These are phyloP conservation scores for Trichopoda pennipes DNA, from an alignment of 2,888 invertebrate species.

Conservation along the genomic window DNA sequence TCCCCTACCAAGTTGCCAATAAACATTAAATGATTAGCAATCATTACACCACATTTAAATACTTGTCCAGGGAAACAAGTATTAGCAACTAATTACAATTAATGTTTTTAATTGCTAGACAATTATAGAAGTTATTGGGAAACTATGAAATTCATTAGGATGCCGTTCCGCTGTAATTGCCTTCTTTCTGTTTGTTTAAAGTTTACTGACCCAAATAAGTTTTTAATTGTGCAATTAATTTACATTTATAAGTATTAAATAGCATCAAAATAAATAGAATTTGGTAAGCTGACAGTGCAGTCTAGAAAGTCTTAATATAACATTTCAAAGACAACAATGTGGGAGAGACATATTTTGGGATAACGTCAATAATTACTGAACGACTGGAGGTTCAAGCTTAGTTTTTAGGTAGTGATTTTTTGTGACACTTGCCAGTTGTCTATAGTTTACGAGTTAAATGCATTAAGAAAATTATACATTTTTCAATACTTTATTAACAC, in stretches of 20 bases:
- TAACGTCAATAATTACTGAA: too few relatives aligned
- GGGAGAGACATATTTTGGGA: too few relatives aligned
- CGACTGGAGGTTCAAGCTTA: too few relatives aligned
- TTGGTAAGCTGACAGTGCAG: background rate
- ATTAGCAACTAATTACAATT: constrained; percentile 45
- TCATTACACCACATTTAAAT: constrained; percentile 17
- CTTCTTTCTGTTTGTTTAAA: background rate
- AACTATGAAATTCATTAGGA: constrained; percentile 12
- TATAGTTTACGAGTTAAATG: too few relatives aligned
- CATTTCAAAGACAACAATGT: too few relatives aligned
- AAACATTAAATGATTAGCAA: constrained; percentile 16
- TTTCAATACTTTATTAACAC: too few relatives aligned
- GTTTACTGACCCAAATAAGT: constrained; percentile 25
- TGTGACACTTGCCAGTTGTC: too few relatives aligned
- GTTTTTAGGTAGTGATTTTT: too few relatives aligned
- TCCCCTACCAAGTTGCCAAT: constrained; percentile 21
- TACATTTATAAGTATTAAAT: constrained; percentile 13
- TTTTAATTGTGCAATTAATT: constrained; percentile 14
- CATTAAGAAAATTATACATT: too few relatives aligned
- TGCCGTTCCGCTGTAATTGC: background rate
- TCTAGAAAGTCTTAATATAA: too few relatives aligned
- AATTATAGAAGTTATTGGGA: constrained; percentile 43
- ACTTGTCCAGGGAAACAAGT: constrained; percentile 40
- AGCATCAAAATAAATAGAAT: background rate
- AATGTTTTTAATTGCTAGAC: constrained; percentile 34